Percentiles rank a stretch among this genome's conserved stretches.
phyloP scores from a whole-genome alignment of 2,888 invertebrate species.

The Oligia latruncula region DNA sequence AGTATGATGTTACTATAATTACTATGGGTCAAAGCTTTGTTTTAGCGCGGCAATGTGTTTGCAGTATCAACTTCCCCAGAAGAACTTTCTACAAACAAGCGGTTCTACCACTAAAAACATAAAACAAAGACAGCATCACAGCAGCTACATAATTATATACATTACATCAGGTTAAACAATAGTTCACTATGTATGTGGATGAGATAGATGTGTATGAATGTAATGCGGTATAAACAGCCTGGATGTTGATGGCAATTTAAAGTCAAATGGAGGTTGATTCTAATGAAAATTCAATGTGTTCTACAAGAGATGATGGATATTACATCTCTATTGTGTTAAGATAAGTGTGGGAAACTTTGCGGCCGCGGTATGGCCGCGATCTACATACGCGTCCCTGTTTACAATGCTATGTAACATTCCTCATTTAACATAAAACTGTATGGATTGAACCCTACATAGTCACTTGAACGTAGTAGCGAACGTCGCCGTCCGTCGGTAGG shows the following conservation, averaged over 20 bases:
- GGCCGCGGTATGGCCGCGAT: conserved; percentile 41
- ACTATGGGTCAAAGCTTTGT: background rate
- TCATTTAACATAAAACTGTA: background rate
- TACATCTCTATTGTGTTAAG: conserved; percentile 62
- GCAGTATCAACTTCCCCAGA: background rate
- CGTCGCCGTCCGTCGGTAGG: background rate
- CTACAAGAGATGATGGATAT: conserved; percentile 62
- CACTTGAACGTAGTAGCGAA: background rate
- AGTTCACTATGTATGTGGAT: background rate
- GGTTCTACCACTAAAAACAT: background rate
- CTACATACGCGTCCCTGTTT: conserved; percentile 33
- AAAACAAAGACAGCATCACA: background rate
- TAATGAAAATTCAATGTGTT: conserved; percentile 68
- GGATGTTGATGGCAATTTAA: conserved; percentile 10
- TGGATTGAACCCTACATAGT: background rate
- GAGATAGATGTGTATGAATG: background rate
- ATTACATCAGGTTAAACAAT: background rate
- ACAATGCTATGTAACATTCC: conserved; percentile 53
- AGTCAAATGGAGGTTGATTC: conserved; percentile 37
- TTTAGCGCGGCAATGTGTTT: background rate
- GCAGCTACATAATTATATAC: too few species aligned
- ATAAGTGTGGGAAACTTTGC: conserved; percentile 69
- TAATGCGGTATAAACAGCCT: background rate
- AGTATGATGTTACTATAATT: background rate
- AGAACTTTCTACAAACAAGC: background rate